Percentiles rank a stretch among this genome's conserved stretches.
Conservation (phyloP, 2,113 vertebrate genomes). For the Hemichromis elongatus region DNA sequence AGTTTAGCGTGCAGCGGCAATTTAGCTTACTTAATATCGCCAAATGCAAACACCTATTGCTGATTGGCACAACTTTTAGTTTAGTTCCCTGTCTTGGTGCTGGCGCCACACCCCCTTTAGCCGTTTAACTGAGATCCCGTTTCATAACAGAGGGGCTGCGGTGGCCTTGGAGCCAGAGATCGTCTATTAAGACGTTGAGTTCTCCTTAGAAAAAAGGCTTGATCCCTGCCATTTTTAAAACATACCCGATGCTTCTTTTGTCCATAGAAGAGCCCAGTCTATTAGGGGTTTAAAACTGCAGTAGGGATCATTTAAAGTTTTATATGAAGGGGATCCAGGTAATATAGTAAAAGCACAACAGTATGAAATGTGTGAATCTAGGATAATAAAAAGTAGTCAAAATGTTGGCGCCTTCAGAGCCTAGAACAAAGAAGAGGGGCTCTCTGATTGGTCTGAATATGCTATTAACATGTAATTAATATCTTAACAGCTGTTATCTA, state of each 20-base stretch:
- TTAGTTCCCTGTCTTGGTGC: background rate
- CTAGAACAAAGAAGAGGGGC: background rate
- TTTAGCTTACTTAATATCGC: background rate
- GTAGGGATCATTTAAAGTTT: background rate
- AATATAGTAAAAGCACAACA: background rate
- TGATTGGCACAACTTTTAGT: background rate
- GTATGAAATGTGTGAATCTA: background rate
- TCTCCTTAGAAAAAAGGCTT: background rate
- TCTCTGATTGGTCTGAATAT: background rate
- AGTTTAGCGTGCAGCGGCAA: background rate
- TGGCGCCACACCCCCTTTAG: constrained; percentile 26
- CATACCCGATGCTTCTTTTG: background rate
- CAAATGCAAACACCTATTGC: background rate
- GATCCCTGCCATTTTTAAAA: background rate
- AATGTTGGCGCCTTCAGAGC: background rate
- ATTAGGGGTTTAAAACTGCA: background rate
- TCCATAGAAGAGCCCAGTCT: background rate
- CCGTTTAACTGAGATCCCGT: background rate
- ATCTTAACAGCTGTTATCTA: no score
- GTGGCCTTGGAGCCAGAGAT: constrained; percentile 41
- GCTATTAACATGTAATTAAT: background rate
- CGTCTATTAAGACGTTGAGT: constrained; percentile 7
- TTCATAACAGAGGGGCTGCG: constrained; percentile 22
- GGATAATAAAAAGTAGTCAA: background rate
- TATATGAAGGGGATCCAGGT: background rate